Conservation (phyloP, 2,113 vertebrate species). For the Labeo catla region DNA sequence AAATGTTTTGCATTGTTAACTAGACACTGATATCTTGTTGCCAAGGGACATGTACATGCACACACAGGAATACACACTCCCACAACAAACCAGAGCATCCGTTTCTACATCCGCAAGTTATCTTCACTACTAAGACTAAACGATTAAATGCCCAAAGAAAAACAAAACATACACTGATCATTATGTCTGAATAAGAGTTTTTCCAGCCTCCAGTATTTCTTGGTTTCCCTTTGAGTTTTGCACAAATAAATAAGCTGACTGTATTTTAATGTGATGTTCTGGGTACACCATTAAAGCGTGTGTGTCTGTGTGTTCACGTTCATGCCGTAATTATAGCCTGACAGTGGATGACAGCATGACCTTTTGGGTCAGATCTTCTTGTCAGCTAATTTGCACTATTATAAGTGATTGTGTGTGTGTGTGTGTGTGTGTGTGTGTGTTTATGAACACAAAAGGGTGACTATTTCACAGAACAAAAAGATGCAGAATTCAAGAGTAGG, state of each 20-base stretch:
- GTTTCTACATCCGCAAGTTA: slow-evolving; percentile 34
- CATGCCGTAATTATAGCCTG: slow-evolving; percentile 40
- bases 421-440: slow-evolving; percentile 13
- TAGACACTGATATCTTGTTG: background rate
- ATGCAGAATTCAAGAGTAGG: background rate
- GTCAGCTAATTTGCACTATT: slow-evolving; percentile 36
- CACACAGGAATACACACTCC: background rate
- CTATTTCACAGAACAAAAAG: slow-evolving; percentile 11
- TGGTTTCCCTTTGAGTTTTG: background rate
- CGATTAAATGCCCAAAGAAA: slow-evolving; percentile 37
- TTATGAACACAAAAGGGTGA: slow-evolving; percentile 14
- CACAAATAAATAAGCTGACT: slow-evolving; percentile 9
- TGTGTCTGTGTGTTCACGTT: slow-evolving; percentile 37
- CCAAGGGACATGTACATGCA: background rate
- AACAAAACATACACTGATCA: slow-evolving; percentile 33
- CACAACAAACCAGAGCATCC: background rate
- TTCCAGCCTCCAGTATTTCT: background rate
- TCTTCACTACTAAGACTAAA: slow-evolving; percentile 26
- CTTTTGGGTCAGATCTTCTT: slow-evolving; percentile 44
- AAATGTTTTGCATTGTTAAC: background rate
- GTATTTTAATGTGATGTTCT: slow-evolving; percentile 38
- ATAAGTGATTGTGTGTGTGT: slow-evolving; percentile 26
- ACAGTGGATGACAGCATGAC: slow-evolving; percentile 36
- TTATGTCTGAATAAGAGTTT: slow-evolving; percentile 7
- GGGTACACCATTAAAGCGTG: slow-evolving; percentile 58